Base-by-base conservation (phyloP, 2,113 vertebrate genomes). In the Triplophysa siluroides region DNA sequence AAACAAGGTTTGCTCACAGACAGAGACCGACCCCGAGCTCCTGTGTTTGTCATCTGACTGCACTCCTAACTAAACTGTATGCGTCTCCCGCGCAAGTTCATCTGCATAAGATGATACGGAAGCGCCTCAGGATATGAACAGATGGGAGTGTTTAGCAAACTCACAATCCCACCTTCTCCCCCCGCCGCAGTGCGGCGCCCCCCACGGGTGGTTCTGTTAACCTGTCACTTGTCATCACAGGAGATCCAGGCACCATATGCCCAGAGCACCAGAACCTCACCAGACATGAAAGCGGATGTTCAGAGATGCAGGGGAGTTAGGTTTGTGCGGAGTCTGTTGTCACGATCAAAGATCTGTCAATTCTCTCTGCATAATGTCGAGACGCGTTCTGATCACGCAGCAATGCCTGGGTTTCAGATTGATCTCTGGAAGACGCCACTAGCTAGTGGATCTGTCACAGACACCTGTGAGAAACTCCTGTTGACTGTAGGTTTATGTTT, bases 41-140 rank as follows among this genome's bases (percentile, higher is more conserved):
- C 88, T 89, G 92, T 86, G 90, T 92, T 92, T 90, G 87, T 77
- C 78, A 43, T 86, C 82, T 73, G 78, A 85, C 82, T 83, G 78
- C 83, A 88, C 45, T 67, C 83, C 68, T 87, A 89, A 86, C 87
- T 90, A 79, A 83, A 85, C 91, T 88, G 73, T 92, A 91, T 92
- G 87, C 93, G 91, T 47, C 78, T 29, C 88, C 88, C 90, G 91
- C 89, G 91, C 87, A 89, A 92, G 91, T 93, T 94, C 91, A 95
- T 96, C 93, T 96, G 91, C 93, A 95, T 96, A 93, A 94, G 94
- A 94, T 92, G 92, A 92, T 93, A 86, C 86, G 88, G 93, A 92
- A 93, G 90, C 84, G 93, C 96, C 95, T 88, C 87, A 88, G 95
- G 95, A 94, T 90, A 89, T 82, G 89, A 94, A 92, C 95, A 94